Conservation (phyloP, 2,888 invertebrate genomes). For the Lycaena phlaeas region DNA sequence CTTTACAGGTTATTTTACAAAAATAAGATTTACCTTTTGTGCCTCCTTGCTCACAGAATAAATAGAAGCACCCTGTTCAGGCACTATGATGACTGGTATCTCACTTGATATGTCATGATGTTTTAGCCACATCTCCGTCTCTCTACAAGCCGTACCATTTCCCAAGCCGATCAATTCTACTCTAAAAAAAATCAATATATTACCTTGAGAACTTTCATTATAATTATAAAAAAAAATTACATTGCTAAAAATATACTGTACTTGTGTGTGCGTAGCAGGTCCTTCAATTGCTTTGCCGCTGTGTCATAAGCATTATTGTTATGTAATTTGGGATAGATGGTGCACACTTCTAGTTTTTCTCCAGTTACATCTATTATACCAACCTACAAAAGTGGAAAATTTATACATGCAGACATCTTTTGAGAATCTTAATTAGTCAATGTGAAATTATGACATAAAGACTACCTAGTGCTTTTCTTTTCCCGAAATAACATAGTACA, state of each 20-base stretch:
- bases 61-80: conserved; percentile 93
- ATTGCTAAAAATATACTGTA: conserved; percentile 38
- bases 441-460: too few species aligned
- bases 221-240: too few species aligned
- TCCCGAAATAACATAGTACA: too few species aligned
- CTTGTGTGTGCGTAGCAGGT: conserved; percentile 73
- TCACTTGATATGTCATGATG: conserved; percentile 58
- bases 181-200: conserved; percentile 42
- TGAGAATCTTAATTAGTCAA: neutral
- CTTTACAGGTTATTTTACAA: neutral
- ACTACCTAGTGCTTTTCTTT: too few species aligned
- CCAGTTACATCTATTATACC: conserved; percentile 85
- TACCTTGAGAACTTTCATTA: neutral
- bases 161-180: conserved; percentile 90
- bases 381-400: conserved; percentile 31
- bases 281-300: conserved; percentile 54
- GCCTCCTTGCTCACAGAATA: conserved; percentile 92
- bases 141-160: conserved; percentile 91
- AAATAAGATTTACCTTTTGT: conserved; percentile 62
- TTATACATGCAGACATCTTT: neutral
- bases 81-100: conserved; percentile 85
- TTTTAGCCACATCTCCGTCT: conserved; percentile 86
- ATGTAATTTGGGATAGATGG: conserved; percentile 77
- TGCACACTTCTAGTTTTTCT: conserved; percentile 77
- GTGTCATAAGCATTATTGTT: conserved; percentile 45